phyloP scores from a whole-genome alignment of 2,113 vertebrate genomes.

The Perognathus longimembris region DNA sequence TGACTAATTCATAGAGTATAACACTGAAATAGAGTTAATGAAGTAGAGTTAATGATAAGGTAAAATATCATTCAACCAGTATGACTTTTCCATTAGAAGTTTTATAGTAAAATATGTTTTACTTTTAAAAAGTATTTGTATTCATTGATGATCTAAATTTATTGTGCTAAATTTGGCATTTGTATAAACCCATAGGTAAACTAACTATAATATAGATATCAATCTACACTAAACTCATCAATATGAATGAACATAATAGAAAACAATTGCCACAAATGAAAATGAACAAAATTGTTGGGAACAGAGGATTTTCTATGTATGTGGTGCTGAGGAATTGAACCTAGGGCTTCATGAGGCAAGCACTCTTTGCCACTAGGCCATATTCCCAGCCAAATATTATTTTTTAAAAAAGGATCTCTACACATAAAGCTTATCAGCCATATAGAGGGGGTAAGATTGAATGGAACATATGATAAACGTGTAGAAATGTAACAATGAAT shows the following conservation, averaged over 20 bases:
- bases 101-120: slow-evolving; percentile 86
- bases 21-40: slow-evolving; percentile 79
- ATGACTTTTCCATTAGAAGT: slow-evolving; percentile 72
- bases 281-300: slow-evolving; percentile 75
- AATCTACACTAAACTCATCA: slow-evolving; percentile 57
- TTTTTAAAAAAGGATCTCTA: neutral
- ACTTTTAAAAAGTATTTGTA: slow-evolving; percentile 80
- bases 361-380: too few species aligned
- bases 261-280: too few species aligned
- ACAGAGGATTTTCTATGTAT: too few species aligned
- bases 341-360: too few species aligned
- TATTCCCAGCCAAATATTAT: too few species aligned
- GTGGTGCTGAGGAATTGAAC: too few species aligned
- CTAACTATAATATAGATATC: slow-evolving; percentile 63
- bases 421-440: neutral
- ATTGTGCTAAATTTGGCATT: slow-evolving; percentile 76
- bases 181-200: slow-evolving; percentile 71
- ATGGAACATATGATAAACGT: too few species aligned
- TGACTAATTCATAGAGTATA: slow-evolving; percentile 78
- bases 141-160: slow-evolving; percentile 65
- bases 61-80: slow-evolving; percentile 80
- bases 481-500: too few species aligned
- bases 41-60: slow-evolving; percentile 63
- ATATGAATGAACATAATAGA: slow-evolving; percentile 56
- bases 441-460: too few species aligned